Base-by-base conservation (phyloP, 2,797 vertebrate genomes). In the Melanotaenia trifasciata region DNA sequence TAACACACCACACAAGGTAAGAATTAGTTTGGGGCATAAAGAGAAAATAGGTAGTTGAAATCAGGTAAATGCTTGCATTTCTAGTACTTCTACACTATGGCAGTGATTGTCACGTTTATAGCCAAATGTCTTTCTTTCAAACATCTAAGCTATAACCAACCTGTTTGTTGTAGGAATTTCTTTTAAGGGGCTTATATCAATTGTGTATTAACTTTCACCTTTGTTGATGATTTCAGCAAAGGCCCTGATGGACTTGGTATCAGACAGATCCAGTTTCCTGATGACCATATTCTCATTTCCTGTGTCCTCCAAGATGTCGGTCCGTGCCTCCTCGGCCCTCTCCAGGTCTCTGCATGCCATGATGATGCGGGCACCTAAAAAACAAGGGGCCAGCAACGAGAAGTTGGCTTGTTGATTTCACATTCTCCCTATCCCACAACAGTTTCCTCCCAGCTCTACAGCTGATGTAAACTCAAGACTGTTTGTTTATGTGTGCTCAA, bases 261-360 rank as follows among this genome's bases (percentile, higher is more conserved):
- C 94, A 45, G 97, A 95, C 69, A 99, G 90, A 84, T 99, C 97
- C 86, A 99, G 89, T 78, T 96, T 96, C 74, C 90, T 94, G 18
- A 94, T 94, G 40, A 96, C 70, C 47, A 99, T 56, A 13, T 97
- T 91, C 80, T 95, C 93, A 80, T 97, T 98, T 77, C 95, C 96
- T 0, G 96, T 96, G 74, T 94, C 90, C 50, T 93, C 92, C 72
- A 92, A 85, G 78, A 99, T 96, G 54, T 97, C 96, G 3, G 51
- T 70, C 78, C 94, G 95, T 47, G 96, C 96, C n/a, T 89, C 90
- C 80, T 97, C 96, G 24, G 93, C 97, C 78, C 96, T 96, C 54
- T 85, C 93, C 53, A 94, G 40, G 87, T 99, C 96, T 80, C 97
- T 95, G 90, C 97, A 98, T 18, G 96, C 97, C 73, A 98, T 87